A percentile compares a stretch with the other conserved stretches of the same genome.
These are phyloP conservation scores for Portunus trituberculatus DNA, from an alignment of 1,140 invertebrate species.

Conservation along the genomic window DNA sequence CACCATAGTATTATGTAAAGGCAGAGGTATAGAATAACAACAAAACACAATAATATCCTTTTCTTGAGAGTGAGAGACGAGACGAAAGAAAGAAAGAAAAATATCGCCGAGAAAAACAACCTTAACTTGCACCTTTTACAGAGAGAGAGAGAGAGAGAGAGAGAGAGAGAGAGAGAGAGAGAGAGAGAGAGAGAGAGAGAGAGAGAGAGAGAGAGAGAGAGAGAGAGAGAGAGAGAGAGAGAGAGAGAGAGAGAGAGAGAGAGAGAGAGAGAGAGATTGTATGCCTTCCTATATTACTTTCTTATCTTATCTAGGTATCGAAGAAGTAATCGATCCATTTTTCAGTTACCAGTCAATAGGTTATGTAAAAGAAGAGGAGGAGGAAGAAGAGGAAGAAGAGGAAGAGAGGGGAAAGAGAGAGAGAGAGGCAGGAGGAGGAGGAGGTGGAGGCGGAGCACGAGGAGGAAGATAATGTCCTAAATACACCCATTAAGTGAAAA, in stretches of 20 bases:
- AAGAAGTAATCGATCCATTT: neutral
- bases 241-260: neutral
- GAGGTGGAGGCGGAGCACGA: neutral
- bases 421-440: no score
- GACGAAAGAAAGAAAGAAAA: neutral
- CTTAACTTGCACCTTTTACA: no score
- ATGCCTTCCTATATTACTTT: neutral
- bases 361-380: neutral
- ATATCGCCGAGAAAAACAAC: no score
- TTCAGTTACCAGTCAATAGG: neutral
- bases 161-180: no score
- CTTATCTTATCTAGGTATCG: neutral
- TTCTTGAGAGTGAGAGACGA: neutral
- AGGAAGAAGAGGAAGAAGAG: neutral
- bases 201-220: neutral
- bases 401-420: neutral
- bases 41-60: no score
- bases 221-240: neutral
- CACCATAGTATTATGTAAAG: no score
- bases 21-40: no score
- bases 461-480: slow-evolving; percentile 12
- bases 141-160: no score
- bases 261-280: neutral
- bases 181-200: no score
- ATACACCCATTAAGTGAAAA: slow-evolving; percentile 14